A percentile compares a stretch with the other conserved stretches of the same genome.
These are phyloP conservation scores for Danionella cerebrum DNA, from an alignment of 2,113 vertebrate species.

Conservation along the genomic window DNA sequence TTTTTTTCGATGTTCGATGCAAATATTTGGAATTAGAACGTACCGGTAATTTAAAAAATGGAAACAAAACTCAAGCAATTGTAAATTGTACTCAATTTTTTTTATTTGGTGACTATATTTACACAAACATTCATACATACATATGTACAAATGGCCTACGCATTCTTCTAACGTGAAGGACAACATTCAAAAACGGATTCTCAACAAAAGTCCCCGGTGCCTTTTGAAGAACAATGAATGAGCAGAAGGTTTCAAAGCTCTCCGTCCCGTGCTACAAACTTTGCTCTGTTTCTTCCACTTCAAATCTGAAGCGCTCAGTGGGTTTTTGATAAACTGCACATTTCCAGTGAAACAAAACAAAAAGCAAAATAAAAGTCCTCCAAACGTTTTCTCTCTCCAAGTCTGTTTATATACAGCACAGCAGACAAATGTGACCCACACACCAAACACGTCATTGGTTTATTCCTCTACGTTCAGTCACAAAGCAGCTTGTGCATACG, in stretches of 20 bases:
- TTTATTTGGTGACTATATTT: conserved; percentile 40
- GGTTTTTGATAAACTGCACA: not conserved
- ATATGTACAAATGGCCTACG: conserved; percentile 38
- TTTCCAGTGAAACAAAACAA: not conserved
- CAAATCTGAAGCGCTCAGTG: not conserved
- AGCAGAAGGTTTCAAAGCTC: conserved; percentile 4
- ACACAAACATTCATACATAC: conserved; percentile 44
- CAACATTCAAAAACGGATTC: not conserved
- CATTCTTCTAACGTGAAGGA: conserved; percentile 18
- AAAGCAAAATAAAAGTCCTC: conserved; percentile 17
- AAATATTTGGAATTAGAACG: too few species aligned
- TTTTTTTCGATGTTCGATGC: too few species aligned
- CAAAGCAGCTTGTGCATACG: not conserved
- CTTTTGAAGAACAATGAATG: not conserved
- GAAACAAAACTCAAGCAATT: too few species aligned
- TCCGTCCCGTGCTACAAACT: conserved; percentile 34
- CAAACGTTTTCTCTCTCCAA: conserved; percentile 15
- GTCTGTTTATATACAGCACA: conserved; percentile 41
- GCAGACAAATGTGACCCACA: conserved; percentile 33
- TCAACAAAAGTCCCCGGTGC: not conserved
- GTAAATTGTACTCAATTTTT: conserved; percentile 21
- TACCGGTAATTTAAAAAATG: too few species aligned
- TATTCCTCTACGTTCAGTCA: not conserved
- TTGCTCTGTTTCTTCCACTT: conserved; percentile 13
- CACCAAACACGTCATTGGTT: conserved; percentile 27